Percentiles rank a stretch among this genome's conserved stretches.
These are phyloP conservation scores for Lanistes nyassanus DNA, from an alignment of 1,140 invertebrate species.

Conservation along the genomic window DNA sequence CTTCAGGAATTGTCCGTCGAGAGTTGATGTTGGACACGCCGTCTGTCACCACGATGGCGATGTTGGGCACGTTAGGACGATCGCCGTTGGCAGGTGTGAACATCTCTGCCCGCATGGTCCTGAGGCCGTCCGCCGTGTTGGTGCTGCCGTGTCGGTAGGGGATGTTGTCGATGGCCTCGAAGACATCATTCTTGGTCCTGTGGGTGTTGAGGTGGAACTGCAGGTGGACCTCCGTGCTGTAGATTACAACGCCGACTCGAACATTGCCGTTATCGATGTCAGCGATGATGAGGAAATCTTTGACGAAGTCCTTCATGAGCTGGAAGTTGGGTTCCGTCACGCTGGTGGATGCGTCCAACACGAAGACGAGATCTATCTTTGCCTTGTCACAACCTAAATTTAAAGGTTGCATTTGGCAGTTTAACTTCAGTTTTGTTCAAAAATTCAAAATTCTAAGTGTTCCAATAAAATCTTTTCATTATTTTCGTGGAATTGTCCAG, in stretches of 20 bases:
- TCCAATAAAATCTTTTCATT: no score
- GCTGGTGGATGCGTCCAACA: slow-evolving; percentile 55
- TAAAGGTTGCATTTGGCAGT: no score
- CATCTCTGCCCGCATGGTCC: slow-evolving; percentile 41
- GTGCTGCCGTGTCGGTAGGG: slow-evolving; percentile 52
- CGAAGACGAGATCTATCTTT: slow-evolving; percentile 48
- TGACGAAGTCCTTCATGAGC: slow-evolving; percentile 49
- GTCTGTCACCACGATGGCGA: slow-evolving; percentile 52
- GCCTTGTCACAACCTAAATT: slow-evolving; percentile 32
- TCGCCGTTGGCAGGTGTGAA: slow-evolving; percentile 46
- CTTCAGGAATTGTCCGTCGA: slow-evolving; percentile 47
- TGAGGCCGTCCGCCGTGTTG: slow-evolving; percentile 50
- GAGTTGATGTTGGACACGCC: slow-evolving; percentile 57
- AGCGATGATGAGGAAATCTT: slow-evolving; percentile 46
- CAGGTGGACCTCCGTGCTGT: slow-evolving; percentile 48
- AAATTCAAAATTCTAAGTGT: no score
- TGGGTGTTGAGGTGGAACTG: slow-evolving; percentile 52
- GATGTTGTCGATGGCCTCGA: slow-evolving; percentile 44
- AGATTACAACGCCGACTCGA: slow-evolving; percentile 47
- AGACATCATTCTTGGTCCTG: slow-evolving; percentile 34
- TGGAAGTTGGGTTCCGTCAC: slow-evolving; percentile 48
- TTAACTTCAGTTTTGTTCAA: no score
- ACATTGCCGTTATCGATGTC: slow-evolving; percentile 47
- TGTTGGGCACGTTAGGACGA: slow-evolving; percentile 41
- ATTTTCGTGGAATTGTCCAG: no score